These are phyloP conservation scores for Enteromius viviparus DNA, from an alignment of 2,797 vertebrate genomes.

Conservation along the genomic window DNA sequence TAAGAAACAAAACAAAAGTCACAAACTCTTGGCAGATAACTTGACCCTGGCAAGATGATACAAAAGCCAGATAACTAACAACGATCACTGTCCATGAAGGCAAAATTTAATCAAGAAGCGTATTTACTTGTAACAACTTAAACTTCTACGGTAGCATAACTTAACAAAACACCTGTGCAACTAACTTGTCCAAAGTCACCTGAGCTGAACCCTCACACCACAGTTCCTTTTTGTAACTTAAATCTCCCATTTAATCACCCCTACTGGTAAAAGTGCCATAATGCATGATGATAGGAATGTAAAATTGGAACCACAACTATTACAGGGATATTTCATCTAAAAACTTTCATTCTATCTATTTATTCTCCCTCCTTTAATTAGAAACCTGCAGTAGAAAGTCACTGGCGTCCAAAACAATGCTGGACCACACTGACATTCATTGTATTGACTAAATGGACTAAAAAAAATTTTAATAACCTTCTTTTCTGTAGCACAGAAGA, in stretches of 20 bases:
- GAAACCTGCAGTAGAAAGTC: background rate
- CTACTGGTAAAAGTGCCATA: background rate
- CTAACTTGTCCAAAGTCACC: background rate
- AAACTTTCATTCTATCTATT: background rate
- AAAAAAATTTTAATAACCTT: background rate
- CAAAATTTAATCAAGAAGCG: constrained; percentile 26
- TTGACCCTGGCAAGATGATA: constrained; percentile 15
- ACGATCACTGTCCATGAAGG: constrained; percentile 11
- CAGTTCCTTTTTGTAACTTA: background rate
- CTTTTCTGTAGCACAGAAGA: background rate
- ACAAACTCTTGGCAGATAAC: background rate
- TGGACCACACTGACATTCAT: background rate
- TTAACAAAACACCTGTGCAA: constrained; percentile 23
- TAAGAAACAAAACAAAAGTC: background rate
- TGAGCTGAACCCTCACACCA: constrained; percentile 11
- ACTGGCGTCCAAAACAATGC: background rate
- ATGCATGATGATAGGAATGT: background rate
- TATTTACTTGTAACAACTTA: constrained; percentile 21
- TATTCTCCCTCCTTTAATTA: background rate
- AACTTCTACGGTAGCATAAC: background rate
- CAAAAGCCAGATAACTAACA: constrained; percentile 16
- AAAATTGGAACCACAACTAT: background rate
- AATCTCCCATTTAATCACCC: background rate
- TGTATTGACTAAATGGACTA: background rate
- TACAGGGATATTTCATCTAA: background rate